These are phyloP conservation scores for Dendronephthya gigantea DNA, from an alignment of 64 coral and sea anemone genomes.

Conservation along the genomic window DNA sequence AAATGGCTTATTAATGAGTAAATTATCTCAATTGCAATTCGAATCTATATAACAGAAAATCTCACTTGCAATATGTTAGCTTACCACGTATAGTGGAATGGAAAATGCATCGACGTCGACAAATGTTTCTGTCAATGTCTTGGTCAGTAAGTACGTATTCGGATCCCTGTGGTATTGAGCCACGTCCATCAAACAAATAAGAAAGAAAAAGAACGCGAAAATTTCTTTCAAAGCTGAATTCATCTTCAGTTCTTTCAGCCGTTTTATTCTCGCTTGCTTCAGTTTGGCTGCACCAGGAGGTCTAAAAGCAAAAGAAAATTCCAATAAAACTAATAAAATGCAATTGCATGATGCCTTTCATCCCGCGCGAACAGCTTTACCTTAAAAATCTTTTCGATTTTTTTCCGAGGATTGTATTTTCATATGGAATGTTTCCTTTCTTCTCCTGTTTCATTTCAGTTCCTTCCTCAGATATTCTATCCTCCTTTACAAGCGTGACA, in stretches of 20 bases:
- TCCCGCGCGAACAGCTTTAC: too few relatives aligned
- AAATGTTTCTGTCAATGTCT: too few relatives aligned
- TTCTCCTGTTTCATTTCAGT: background rate
- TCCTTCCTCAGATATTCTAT: conserved; percentile 15
- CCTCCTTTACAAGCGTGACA: conserved; percentile 8
- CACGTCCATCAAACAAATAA: conserved; percentile 40
- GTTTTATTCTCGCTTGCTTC: conserved; percentile 33
- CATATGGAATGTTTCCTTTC: background rate
- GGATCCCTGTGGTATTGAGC: conserved; percentile 2
- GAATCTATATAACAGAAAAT: too few relatives aligned
- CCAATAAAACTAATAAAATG: background rate
- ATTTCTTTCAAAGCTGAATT: background rate
- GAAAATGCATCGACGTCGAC: too few relatives aligned
- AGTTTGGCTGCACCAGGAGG: conserved; percentile 45
- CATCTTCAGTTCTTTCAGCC: conserved; percentile 78
- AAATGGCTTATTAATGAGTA: too few relatives aligned
- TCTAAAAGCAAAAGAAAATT: conserved; percentile 2
- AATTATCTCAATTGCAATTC: too few relatives aligned
- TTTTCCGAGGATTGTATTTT: background rate
- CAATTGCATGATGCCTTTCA: background rate
- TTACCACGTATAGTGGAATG: too few relatives aligned
- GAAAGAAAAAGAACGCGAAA: conserved; percentile 57
- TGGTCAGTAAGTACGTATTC: too few relatives aligned
- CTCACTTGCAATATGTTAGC: too few relatives aligned
- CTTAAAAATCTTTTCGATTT: too few relatives aligned